These are phyloP conservation scores for Oreotrochilus melanogaster DNA, from an alignment of 2,113 vertebrate species.

Conservation along the genomic window DNA sequence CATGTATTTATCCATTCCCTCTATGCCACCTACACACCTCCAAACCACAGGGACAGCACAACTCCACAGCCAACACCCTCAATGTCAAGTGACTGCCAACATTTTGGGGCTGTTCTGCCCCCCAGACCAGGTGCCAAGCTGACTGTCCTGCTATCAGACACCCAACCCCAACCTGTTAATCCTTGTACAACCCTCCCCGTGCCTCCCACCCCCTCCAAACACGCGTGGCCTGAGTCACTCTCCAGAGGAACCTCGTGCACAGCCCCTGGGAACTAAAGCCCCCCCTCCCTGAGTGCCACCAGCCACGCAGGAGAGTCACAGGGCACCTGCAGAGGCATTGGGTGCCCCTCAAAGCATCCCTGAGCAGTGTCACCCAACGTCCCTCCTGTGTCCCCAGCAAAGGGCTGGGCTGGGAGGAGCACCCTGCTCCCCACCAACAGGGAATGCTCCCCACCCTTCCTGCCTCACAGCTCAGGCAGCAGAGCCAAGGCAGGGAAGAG, in stretches of 20 bases:
- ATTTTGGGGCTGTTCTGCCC: accelerated
- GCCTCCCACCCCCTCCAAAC: not conserved
- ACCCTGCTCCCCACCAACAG: accelerated
- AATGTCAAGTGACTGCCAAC: accelerated
- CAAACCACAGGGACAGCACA: accelerated
- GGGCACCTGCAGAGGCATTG: not conserved
- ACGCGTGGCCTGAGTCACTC: accelerated
- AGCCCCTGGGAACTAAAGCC: not conserved
- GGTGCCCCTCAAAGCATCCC: not conserved
- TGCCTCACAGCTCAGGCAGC: not conserved
- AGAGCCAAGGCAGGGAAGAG: accelerated
- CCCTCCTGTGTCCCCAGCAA: accelerated
- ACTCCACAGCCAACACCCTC: not conserved
- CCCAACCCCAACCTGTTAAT: accelerated
- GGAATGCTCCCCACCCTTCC: accelerated
- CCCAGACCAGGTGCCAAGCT: not conserved
- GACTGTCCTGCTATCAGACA: accelerated
- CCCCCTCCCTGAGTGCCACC: not conserved
- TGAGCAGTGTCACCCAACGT: not conserved
- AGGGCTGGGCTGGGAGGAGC: not conserved
- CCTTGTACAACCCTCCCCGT: accelerated
- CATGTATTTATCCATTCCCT: accelerated
- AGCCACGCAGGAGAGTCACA: not conserved
- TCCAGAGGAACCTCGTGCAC: not conserved
- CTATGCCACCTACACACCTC: accelerated